Evolutionary conservation across 2,888 invertebrate species (phyloP), one percentile per base, ranked within the genome.

Genomic region (Ischnura elegans): DNA sequence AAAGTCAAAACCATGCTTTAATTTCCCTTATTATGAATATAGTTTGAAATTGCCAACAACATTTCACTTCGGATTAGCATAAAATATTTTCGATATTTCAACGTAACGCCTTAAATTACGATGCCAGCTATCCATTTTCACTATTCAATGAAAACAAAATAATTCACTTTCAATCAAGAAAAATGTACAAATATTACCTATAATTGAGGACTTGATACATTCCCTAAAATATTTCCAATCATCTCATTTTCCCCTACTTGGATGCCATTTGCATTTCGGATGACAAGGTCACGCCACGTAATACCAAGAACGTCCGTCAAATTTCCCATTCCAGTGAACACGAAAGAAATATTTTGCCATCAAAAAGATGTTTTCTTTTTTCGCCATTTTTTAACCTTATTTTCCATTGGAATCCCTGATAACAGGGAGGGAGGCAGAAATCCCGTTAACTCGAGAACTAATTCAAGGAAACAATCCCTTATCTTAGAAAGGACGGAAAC

Each of bases 311-410:
- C 13, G 36, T 2, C 8, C 21, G 47, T 21, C 66, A 10, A 10
- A 16, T n/a, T 90, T 87, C 51, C n/a, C 61, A 66, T 76, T 76
- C 76, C 61, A 42, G 25, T 90, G 29, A 29, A 29, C 16, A 76
- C 13, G 16, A 5, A 76, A 76, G 16, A 76, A 61, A 87, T 19
- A 47, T 1, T 21, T 66, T 29, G 16, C 36, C 16, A 42, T 90
- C 61, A 90, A 90, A 61, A 66, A 43, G 43, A 90, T 5, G 61
- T 90, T 90, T 90, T 43, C 66, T 90, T 90, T 90, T 43, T 90
- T 90, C 43, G 42, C 66, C 90, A 43, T n/a, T 61, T 43, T 90
- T 61, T 66, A 25, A 55, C 8, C 36, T 61, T 43, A 61, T 87
- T 51, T 90, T 66, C 61, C 90, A 90, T 90, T 90, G 42, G 43